Base-by-base conservation (phyloP, 2,113 vertebrate genomes). In the Sakesphorus luctuosus region DNA sequence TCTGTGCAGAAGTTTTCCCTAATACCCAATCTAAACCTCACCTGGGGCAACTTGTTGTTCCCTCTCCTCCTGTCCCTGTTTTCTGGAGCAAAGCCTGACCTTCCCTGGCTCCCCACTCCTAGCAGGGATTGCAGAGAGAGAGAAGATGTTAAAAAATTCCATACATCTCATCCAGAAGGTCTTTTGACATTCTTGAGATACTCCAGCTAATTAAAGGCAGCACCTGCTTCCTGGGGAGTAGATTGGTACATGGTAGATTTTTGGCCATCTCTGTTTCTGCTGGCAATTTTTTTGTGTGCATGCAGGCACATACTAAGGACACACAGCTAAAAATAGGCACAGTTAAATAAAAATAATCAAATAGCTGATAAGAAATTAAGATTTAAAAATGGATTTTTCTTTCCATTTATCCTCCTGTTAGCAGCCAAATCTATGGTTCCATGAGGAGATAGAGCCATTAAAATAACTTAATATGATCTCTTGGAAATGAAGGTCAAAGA, bases 11-110 rank as follows among this genome's bases (percentile, higher is more conserved):
- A 3, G 11, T 67, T 24, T 33, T 2, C 33, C 36, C 6, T 1
- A 6, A 9, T 13, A 24, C 19, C 44, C 50, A 35, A 1, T 0
- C 2, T 12, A 0, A 5, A 0, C 17, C 43, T 23, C 9, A 26
- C 7, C 44, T 44, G 35, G 58, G 14, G 1, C 59, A 73, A 3
- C 35, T 4, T 65, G 26, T 44, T 2, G 0, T 50, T 88, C 33
- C 44, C 67, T 44, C 59, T 66, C 7, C 13, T 88, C 49, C 58
- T 80, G 35, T 56, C 43, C 35, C 33, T 71, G 47, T 38, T 53
- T 65, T 49, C 65, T 46, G 55, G 10, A 59, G 53, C 65, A 87
- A 3, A 79, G 19, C 47, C 47, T 0, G 1, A 71, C 18, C 7
- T 10, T 10, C 26, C 10, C 2, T 0, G 2, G 25, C 40, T 72